Base-by-base conservation (phyloP, 2,888 invertebrate species). In the Gandaritis pyraliata region DNA sequence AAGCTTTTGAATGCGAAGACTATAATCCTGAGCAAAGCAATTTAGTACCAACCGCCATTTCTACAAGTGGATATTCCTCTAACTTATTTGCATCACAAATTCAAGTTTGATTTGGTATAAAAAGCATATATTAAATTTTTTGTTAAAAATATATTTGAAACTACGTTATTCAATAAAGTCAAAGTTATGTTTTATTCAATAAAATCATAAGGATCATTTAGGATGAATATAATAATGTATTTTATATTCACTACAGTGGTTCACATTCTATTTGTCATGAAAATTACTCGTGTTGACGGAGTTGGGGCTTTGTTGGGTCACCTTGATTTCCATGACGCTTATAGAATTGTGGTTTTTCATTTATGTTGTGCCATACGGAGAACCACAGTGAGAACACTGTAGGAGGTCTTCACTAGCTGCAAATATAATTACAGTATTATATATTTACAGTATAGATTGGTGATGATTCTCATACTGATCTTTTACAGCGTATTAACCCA, bases 381-480 rank as follows among this genome's bases (percentile, higher is more conserved):
- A n/a, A 91, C 65, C 2, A 91, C 80, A 39, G 90, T 89, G 7
- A 91, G 75, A 7, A 88, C 89, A 50, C 85, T 89, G 76, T 91
- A 91, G 0, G 90, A 89, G 1, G 89, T 86, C 73, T 90, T 90
- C 71, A 90, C 81, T 69, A 90, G 76, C 91, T 91, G 85, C 50
- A 87, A 88, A 69, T 43, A 13, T 13, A 50, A 4, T n/a, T n/a
- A n/a, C n/a, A n/a, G n/a, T n/a, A n/a, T n/a, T n/a, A n/a, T n/a
- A n/a, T n/a, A n/a, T n/a, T n/a, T n/a, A n/a, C 18, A 29, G 23
- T 23, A 23, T 2, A 23, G 23, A 4, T 23, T 23, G 23, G 1
- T 23, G 23, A 23, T 23, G 23, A 23, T 23, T 23, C 23, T 4
- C 4, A 1, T 23, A 23, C 23, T 23, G 23, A 23, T n/a, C n/a